phyloP scores from a whole-genome alignment of 2,113 vertebrate genomes.

The Tiliqua scincoides region DNA sequence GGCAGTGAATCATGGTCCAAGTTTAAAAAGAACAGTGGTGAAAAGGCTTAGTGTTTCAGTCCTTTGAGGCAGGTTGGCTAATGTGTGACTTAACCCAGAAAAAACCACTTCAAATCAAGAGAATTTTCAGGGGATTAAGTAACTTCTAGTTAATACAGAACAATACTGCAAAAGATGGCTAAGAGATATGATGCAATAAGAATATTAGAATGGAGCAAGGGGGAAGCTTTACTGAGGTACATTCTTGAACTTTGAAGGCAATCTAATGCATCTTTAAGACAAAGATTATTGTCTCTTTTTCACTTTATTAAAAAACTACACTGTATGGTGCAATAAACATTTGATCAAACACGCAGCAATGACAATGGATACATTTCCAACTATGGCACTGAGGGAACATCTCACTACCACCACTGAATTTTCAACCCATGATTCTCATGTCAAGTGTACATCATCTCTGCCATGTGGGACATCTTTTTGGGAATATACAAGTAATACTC shows the following conservation, averaged over 20 bases:
- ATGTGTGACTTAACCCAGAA: conserved; percentile 7
- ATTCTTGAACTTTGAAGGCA: conserved; percentile 53
- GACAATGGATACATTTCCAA: conserved; percentile 45
- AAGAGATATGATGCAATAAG: background rate
- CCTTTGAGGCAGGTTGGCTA: conserved; percentile 11
- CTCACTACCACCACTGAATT: conserved; percentile 47
- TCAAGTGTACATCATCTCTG: conserved; percentile 90
- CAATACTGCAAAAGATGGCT: background rate
- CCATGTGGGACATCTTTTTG: conserved; percentile 90
- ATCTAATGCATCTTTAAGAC: conserved; percentile 61
- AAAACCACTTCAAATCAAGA: conserved; percentile 27
- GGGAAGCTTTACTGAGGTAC: conserved; percentile 31
- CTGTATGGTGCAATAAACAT: conserved; percentile 62
- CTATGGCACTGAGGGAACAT: conserved; percentile 50
- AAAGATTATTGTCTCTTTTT: conserved; percentile 58
- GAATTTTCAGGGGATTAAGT: background rate
- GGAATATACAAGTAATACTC: conserved; percentile 93
- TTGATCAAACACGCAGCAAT: conserved; percentile 55
- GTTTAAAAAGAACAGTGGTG: background rate
- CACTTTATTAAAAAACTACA: conserved; percentile 67
- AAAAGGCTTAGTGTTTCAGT: background rate
- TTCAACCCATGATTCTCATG: background rate
- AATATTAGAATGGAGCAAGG: conserved; percentile 9
- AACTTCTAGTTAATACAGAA: background rate
- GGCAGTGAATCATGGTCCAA: background rate